These are phyloP conservation scores for Calyptommatus sinebrachiatus DNA, from an alignment of 2,113 vertebrate species.

Conservation along the genomic window DNA sequence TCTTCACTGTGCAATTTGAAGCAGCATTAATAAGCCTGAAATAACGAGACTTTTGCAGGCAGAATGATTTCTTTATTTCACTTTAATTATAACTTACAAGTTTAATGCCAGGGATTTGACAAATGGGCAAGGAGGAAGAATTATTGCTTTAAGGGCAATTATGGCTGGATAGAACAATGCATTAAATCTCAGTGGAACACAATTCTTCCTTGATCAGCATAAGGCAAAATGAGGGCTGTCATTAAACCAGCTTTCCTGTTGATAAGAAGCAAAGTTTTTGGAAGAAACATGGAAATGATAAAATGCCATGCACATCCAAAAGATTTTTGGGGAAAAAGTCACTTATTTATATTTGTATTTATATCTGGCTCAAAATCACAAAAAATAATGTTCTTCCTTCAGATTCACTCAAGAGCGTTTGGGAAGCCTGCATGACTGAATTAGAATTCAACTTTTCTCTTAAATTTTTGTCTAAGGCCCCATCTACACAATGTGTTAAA, in stretches of 20 bases:
- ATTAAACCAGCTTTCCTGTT: constrained; percentile 3
- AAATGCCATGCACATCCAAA: neutral
- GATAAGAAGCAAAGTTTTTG: constrained; percentile 1
- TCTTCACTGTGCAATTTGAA: neutral
- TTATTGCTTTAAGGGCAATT: constrained; percentile 45
- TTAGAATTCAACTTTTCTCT: too few relatives aligned
- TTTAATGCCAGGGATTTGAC: constrained; percentile 52
- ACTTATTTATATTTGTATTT: too few relatives aligned
- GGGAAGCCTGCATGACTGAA: too few relatives aligned
- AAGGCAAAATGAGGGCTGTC: neutral
- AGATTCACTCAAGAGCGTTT: too few relatives aligned
- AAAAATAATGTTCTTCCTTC: too few relatives aligned
- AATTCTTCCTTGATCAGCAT: constrained; percentile 7
- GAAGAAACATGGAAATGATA: neutral
- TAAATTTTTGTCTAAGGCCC: too few relatives aligned
- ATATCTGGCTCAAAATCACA: too few relatives aligned
- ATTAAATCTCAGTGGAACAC: constrained; percentile 42
- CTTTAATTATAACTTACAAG: constrained; percentile 59
- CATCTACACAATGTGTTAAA: too few relatives aligned
- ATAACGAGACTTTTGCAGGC: constrained; percentile 49
- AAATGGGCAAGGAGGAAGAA: constrained; percentile 46
- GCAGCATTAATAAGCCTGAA: constrained; percentile 53
- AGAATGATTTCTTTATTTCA: constrained; percentile 42
- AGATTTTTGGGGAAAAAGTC: neutral
- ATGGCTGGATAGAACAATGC: constrained; percentile 36